These are phyloP conservation scores for Alces alces DNA, from an alignment of 2,113 vertebrate genomes.

Conservation along the genomic window DNA sequence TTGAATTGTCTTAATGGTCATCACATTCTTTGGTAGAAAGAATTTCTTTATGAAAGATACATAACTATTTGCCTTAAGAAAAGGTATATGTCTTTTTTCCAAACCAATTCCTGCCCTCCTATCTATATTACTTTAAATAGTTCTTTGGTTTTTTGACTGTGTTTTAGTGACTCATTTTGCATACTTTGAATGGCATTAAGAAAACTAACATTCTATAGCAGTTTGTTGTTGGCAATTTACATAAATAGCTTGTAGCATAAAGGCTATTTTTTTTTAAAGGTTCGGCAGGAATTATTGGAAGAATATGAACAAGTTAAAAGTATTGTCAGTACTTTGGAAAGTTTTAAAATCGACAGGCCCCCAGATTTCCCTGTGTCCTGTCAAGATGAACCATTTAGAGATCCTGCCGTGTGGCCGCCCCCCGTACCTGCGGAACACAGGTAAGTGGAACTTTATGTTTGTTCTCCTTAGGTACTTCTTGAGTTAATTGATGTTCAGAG, in stretches of 20 bases:
- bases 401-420: conserved; percentile 95
- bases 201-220: not conserved
- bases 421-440: conserved; percentile 96
- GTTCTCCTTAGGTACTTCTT: not conserved
- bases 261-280: conserved; percentile 79
- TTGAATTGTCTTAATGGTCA: not conserved
- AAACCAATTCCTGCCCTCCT: not conserved
- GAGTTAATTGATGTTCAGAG: not conserved
- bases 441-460: conserved; percentile 72
- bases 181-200: not conserved
- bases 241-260: not conserved
- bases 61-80: conserved; percentile 18
- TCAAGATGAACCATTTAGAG: conserved; percentile 85
- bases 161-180: not conserved
- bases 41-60: not conserved
- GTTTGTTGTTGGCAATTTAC: not conserved
- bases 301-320: conserved; percentile 96
- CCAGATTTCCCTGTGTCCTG: conserved; percentile 85
- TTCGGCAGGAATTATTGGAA: conserved; percentile 91
- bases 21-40: conserved; percentile 16
- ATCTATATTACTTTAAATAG: not conserved
- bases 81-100: conserved; percentile 9
- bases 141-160: conserved; percentile 3
- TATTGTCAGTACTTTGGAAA: conserved; percentile 92
- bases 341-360: conserved; percentile 93